Percentiles rank a stretch among this genome's conserved stretches.
Conservation (phyloP, 2,797 vertebrate genomes). For the Neosilurus hyrtlii region DNA sequence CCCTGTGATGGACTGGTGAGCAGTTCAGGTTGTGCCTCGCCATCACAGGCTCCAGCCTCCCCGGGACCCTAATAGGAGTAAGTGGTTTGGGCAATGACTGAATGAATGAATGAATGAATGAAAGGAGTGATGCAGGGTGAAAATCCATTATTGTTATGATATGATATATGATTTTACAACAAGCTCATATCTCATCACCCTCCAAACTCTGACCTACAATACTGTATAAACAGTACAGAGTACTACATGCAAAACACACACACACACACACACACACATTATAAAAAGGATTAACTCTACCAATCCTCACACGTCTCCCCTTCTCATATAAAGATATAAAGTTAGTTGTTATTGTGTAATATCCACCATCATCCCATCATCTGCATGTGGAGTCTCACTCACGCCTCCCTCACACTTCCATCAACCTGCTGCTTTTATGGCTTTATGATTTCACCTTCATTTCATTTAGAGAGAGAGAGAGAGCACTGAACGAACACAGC, state of each 20-base stretch:
- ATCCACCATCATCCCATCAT: slow-evolving; percentile 47
- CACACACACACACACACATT: slow-evolving; percentile 17
- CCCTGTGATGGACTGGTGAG: no score
- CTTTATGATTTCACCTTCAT: slow-evolving; percentile 61
- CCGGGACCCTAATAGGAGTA: no score
- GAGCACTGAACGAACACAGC: slow-evolving; percentile 44
- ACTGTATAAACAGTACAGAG: not conserved
- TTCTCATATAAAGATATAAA: slow-evolving; percentile 36
- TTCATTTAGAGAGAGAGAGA: slow-evolving; percentile 53
- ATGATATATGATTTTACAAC: not conserved
- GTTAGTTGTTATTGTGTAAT: slow-evolving; percentile 19
- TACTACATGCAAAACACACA: not conserved
- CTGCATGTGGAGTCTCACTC: slow-evolving; percentile 37
- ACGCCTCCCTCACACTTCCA: slow-evolving; percentile 34
- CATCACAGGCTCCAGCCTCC: no score
- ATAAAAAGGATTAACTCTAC: slow-evolving; percentile 12
- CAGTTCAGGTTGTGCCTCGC: no score
- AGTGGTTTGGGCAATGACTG: no score
- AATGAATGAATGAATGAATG: no score
- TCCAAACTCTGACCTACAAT: not conserved
- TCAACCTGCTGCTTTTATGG: slow-evolving; percentile 64
- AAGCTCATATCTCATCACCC: not conserved
- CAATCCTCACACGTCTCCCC: not conserved
- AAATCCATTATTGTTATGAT: not conserved
- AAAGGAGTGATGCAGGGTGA: no score